A percentile compares a stretch with the other conserved stretches of the same genome.
Evolutionary conservation across 2,888 invertebrate species (phyloP).

Genomic region (Entomobrya multifasciata): DNA sequence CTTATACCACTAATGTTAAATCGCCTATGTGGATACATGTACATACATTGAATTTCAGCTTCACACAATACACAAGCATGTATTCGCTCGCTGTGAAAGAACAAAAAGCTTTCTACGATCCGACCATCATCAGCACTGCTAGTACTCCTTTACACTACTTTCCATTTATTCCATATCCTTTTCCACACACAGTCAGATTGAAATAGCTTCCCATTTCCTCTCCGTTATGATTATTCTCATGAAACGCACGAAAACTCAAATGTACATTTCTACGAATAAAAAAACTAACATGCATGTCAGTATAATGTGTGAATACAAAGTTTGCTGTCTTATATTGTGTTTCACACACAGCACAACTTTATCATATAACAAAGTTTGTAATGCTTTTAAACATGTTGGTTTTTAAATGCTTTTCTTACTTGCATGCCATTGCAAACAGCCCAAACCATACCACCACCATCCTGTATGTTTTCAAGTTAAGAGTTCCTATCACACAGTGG

Average conservation of each 20-base stretch:
- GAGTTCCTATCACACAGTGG: constrained; percentile 26
- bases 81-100: no score
- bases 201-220: constrained; percentile 63
- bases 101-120: constrained; percentile 9
- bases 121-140: constrained; percentile 1
- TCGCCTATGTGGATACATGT: constrained; percentile 47
- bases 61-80: constrained; percentile 16
- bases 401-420: no score
- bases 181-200: constrained; percentile 43
- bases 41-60: constrained; percentile 39
- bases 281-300: constrained; percentile 42
- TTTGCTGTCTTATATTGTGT: constrained; percentile 18
- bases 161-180: constrained; percentile 62
- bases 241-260: constrained; percentile 52
- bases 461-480: no score
- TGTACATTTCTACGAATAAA: no score
- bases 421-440: no score
- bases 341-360: no score
- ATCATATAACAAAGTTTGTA: no score
- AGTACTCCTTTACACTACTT: constrained; percentile 52
- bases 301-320: constrained; percentile 20
- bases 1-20: constrained; percentile 15
- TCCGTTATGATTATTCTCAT: constrained; percentile 40
- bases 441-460: no score
- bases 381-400: no score